phyloP scores from a whole-genome alignment of 1,140 invertebrate genomes.

The Liolophura sinensis region DNA sequence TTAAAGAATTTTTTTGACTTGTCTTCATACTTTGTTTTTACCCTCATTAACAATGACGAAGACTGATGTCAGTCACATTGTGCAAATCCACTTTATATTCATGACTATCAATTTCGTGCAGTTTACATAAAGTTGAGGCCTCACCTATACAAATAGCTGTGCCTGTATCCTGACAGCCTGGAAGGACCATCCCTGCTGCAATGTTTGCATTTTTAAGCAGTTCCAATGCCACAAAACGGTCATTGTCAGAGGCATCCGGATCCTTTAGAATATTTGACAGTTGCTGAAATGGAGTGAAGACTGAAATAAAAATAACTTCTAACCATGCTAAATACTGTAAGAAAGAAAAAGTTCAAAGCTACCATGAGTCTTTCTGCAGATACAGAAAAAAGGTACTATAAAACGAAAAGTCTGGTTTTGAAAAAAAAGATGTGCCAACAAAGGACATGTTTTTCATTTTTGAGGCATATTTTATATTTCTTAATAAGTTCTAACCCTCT shows the following conservation, averaged over 20 bases:
- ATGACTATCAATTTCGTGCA: background rate
- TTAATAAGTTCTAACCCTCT: too few relatives aligned
- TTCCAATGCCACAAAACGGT: slow-evolving; percentile 59
- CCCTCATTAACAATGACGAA: background rate
- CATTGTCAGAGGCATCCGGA: slow-evolving; percentile 57
- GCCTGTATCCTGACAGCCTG: slow-evolving; percentile 60
- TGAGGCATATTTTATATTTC: too few relatives aligned
- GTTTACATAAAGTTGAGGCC: slow-evolving; percentile 8
- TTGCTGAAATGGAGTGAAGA: slow-evolving; percentile 36
- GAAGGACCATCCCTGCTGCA: slow-evolving; percentile 57
- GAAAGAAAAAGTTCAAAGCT: background rate
- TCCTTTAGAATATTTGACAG: slow-evolving; percentile 58
- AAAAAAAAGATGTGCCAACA: too few relatives aligned
- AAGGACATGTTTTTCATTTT: too few relatives aligned
- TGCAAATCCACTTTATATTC: background rate
- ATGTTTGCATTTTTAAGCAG: slow-evolving; percentile 61
- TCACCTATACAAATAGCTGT: slow-evolving; percentile 60
- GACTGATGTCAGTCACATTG: background rate
- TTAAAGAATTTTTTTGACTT: background rate
- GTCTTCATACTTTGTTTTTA: background rate
- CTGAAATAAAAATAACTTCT: background rate
- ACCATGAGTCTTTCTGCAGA: background rate
- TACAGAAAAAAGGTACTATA: background rate
- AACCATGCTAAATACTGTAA: background rate
- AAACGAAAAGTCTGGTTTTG: too few relatives aligned